Percentiles rank a stretch among this genome's conserved stretches.
Conservation (phyloP, 2,888 invertebrate genomes). For the Bruchidius siliquastri region DNA sequence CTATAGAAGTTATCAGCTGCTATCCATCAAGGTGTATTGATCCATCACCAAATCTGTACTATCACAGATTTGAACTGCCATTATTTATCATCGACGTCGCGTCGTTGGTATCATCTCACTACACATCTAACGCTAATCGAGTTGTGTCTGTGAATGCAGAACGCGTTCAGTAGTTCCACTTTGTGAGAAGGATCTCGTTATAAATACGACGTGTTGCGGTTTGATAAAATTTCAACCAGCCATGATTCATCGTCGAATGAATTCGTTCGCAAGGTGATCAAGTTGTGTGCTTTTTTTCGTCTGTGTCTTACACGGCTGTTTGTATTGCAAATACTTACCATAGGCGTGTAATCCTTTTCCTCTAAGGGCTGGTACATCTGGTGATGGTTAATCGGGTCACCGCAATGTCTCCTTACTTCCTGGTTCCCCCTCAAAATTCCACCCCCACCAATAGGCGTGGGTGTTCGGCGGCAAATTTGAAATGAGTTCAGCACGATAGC, state of each 20-base stretch:
- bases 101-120: no score
- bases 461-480: no score
- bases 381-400: no score
- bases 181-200: not conserved
- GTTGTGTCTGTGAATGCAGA: not conserved
- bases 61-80: no score
- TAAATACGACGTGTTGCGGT: constrained; percentile 12
- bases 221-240: constrained; percentile 18
- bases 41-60: no score
- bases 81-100: no score
- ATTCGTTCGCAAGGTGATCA: constrained; percentile 24
- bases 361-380: not conserved
- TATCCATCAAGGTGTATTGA: no score
- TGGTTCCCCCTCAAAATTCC: no score
- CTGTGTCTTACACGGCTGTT: not conserved
- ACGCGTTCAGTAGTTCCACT: not conserved
- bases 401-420: no score
- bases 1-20: no score
- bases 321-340: not conserved
- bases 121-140: not conserved
- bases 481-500: no score
- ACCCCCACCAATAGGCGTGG: no score
- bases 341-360: not conserved
- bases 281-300: constrained; percentile 5
- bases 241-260: constrained; percentile 19